These are phyloP conservation scores for Alauda arvensis DNA, from an alignment of 2,797 vertebrate species.

Conservation along the genomic window DNA sequence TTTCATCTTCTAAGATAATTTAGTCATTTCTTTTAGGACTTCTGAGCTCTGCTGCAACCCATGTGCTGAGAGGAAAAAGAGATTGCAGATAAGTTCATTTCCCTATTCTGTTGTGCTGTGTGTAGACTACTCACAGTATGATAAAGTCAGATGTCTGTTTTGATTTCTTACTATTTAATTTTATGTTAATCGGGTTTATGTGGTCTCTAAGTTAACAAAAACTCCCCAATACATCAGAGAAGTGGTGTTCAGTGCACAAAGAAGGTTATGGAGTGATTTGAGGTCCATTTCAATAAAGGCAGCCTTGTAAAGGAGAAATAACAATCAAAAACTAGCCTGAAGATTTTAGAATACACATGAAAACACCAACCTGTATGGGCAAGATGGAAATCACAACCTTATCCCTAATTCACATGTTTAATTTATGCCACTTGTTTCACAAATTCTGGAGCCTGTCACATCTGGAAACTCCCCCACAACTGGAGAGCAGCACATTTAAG, in stretches of 20 bases:
- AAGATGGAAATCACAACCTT: background rate
- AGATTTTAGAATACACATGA: background rate
- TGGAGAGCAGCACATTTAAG: background rate
- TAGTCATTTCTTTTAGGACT: background rate
- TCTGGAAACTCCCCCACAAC: background rate
- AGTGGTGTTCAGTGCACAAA: background rate
- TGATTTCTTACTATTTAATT: background rate
- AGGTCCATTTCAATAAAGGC: background rate
- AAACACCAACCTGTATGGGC: fast-evolving
- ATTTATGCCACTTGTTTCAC: background rate
- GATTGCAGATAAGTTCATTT: background rate
- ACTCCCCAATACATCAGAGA: background rate
- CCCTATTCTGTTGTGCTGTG: fast-evolving
- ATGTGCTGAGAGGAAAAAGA: background rate
- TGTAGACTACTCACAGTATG: background rate
- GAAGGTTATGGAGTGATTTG: background rate
- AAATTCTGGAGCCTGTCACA: background rate
- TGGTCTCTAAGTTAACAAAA: background rate
- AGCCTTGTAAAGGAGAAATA: background rate
- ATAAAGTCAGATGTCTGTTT: background rate
- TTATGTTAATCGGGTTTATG: background rate
- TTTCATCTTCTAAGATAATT: background rate
- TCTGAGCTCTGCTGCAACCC: background rate
- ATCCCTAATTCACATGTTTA: background rate
- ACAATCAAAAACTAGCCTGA: background rate